Evolutionary conservation across 2,113 vertebrate genomes (phyloP), one percentile per base, ranked within the genome.

Genomic region (Trachemys scripta): DNA sequence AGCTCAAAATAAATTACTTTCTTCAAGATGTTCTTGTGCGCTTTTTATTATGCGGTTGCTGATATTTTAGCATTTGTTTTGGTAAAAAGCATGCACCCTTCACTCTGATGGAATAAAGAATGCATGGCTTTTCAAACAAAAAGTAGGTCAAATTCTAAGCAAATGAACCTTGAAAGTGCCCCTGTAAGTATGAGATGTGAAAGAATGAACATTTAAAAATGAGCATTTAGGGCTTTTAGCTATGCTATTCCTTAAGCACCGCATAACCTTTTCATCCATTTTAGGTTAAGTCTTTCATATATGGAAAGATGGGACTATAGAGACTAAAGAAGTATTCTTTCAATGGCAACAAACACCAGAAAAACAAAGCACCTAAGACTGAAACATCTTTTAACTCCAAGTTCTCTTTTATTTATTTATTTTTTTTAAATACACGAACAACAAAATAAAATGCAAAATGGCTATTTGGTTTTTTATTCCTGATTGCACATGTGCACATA

Each of bases 271-370:
- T 1, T 86, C 38, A 13, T 82, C 14, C 54, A 82, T 80, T 94
- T 96, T 45, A 87, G n/a, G 82, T 88, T 45, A 78, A 69, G 29
- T 0, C 35, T 90, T 93, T 78, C 89, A 80, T 72, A 90, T 1
- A 91, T 20, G 93, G 65, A 20, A 20, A 38, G 4, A 38, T 38
- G 50, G 22, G 14, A 59, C 76, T 20, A 5, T 24, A 50, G 80
- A 1, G 0, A 88, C 51, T 86, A 51, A 38, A 69, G 47, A 27
- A 76, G 53, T 72, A 80, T n/a, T 16, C 27, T 79, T 87, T n/a
- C 1, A 94, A 45, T 1, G 82, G 27, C 51, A 57, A 20, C 29
- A 24, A 22, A 72, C 35, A 57, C 35, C 4, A 50, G 82, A 95
- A 29, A 12, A 92, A 89, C 3, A 79, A 90, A 95, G 3, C 2